Base-by-base conservation (phyloP, 2,113 vertebrate species). In the Seriola rivoliana region DNA sequence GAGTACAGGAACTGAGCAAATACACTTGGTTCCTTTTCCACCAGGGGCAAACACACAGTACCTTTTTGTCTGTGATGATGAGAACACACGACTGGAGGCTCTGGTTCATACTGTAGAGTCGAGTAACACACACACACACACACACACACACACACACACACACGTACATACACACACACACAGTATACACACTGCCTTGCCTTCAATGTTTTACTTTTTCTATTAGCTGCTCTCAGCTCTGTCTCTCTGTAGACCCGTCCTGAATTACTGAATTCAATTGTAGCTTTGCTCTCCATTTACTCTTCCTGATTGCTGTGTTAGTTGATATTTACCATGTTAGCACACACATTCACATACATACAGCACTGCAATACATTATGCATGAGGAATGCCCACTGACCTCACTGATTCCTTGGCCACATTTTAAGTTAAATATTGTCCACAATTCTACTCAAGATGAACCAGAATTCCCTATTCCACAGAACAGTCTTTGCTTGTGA, bases 201-300 rank as follows among this genome's bases (percentile, higher is more conserved):
- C 69, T 38, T 59, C 59, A 36, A 44, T 58, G 14, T 29, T 69
- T 58, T n/a, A n/a, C 66, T 80, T 65, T 74, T 78, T 78, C 76
- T 80, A 13, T 85, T 78, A 58, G 75, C 42, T 16, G 65, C 77
- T 84, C 70, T 75, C 79, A 82, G 71, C 65, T 70, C 65, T 54
- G 48, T 82, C 66, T 80, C 85, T 80, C 87, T 76, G 40, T 67
- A 65, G 67, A 81, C 60, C 23, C 10, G 11, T 75, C 77, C 65
- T 81, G 68, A 88, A 85, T 84, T 69, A 84, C 50, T 36, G 69
- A 59, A 71, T 83, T 88, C 69, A 84, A 11, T 23, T 72, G 65
- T 14, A 25, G 48, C 66, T 68, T 48, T 73, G 32, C 36, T 71
- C 29, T 73, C 60, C 46, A n/a, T 75, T 83, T 64, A 48, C 68